Evolutionary conservation across 2,888 invertebrate genomes (phyloP).

Genomic region (Leptopilina myrica): DNA sequence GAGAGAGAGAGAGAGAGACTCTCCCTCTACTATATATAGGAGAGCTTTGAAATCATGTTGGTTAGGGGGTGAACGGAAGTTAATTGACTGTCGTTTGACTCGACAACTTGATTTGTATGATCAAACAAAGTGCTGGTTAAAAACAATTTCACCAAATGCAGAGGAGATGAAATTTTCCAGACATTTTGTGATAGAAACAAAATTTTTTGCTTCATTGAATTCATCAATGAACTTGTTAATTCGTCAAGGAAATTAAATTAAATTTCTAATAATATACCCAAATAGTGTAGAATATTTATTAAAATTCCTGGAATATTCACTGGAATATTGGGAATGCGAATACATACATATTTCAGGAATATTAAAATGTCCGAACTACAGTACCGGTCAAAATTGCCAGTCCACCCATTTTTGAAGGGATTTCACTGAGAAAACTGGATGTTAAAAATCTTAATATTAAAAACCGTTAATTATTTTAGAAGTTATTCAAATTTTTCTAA

Average conservation of each 20-base stretch:
- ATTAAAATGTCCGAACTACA: no score
- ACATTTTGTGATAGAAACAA: not conserved
- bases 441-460: no score
- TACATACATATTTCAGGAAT: no score
- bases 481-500: no score
- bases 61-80: slow-evolving; percentile 34
- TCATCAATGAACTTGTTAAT: not conserved
- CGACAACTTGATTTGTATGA: slow-evolving; percentile 34
- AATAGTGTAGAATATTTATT: no score
- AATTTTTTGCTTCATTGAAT: not conserved
- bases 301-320: no score
- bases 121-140: slow-evolving; percentile 36
- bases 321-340: no score
- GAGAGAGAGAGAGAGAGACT: not conserved
- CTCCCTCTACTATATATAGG: not conserved
- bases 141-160: not conserved
- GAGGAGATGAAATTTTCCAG: not conserved
- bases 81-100: slow-evolving; percentile 40
- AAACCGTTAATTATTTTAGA: no score
- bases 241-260: not conserved
- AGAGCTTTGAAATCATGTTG: slow-evolving; percentile 37
- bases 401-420: no score
- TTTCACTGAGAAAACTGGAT: no score
- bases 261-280: no score
- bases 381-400: no score